phyloP scores from a whole-genome alignment of 1,140 invertebrate genomes.

The Adoxophyes honmai region DNA sequence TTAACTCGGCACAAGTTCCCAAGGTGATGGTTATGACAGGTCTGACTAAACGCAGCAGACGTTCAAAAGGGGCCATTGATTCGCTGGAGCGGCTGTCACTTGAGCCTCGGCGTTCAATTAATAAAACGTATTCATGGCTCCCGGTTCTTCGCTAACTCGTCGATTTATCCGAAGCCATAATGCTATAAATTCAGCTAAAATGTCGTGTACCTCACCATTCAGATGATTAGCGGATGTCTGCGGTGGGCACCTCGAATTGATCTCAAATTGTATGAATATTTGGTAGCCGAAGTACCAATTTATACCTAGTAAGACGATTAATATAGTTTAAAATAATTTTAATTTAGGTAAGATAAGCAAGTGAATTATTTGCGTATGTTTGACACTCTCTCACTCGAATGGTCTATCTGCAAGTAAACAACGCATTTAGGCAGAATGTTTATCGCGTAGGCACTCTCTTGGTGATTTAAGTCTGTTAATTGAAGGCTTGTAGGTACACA shows the following conservation, averaged over 20 bases:
- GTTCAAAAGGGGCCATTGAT: conserved; percentile 3
- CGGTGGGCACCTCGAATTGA: conserved; percentile 33
- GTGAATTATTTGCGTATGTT: no score
- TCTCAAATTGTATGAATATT: conserved; percentile 28
- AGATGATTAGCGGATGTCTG: conserved; percentile 47
- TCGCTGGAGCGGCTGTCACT: background rate
- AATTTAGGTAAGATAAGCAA: no score
- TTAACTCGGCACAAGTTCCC: background rate
- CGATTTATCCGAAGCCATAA: conserved; percentile 4
- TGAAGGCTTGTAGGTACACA: conserved; percentile 1
- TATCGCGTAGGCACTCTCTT: no score
- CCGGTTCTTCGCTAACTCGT: conserved; percentile 6
- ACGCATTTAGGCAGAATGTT: no score
- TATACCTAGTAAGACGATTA: no score
- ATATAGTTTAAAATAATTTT: no score
- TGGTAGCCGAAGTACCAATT: background rate
- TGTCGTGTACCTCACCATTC: conserved; percentile 21
- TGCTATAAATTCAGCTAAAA: conserved; percentile 15
- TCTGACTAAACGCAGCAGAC: background rate
- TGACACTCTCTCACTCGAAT: no score
- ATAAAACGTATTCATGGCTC: conserved; percentile 11
- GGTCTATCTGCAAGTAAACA: no score
- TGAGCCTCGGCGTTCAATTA: conserved; percentile 7
- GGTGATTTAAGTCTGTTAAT: background rate
- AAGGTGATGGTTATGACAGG: conserved; percentile 5